A percentile compares a stretch with the other conserved stretches of the same genome.
Evolutionary conservation across 2,888 invertebrate genomes (phyloP).

Genomic region (Heliconius aoede): DNA sequence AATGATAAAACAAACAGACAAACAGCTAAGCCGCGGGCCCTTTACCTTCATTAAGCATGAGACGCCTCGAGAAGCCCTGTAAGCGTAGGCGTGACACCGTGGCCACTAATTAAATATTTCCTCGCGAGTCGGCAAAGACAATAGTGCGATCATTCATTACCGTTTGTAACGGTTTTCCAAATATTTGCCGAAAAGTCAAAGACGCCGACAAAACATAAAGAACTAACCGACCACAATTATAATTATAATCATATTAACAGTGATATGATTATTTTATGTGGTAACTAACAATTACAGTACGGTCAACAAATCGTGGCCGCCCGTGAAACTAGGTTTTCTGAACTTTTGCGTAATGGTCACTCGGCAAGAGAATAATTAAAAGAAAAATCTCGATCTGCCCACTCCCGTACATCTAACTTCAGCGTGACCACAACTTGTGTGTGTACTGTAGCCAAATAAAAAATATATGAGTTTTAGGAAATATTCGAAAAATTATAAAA

Average conservation of each 20-base stretch:
- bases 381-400: too few relatives aligned
- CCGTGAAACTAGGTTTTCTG: too few relatives aligned
- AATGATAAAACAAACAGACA: constrained; percentile 68
- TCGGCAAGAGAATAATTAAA: too few relatives aligned
- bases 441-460: too few relatives aligned
- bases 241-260: constrained; percentile 30
- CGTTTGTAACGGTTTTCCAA: constrained; percentile 78
- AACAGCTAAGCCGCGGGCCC: constrained; percentile 66
- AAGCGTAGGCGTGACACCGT: constrained; percentile 75
- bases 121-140: constrained; percentile 67
- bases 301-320: too few relatives aligned
- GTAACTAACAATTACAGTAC: not conserved
- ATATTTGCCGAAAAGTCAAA: constrained; percentile 77
- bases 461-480: not conserved
- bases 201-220: constrained; percentile 67
- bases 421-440: too few relatives aligned
- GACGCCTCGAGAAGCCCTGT: constrained; percentile 58
- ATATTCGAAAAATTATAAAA: not conserved
- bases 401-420: too few relatives aligned
- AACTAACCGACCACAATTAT: constrained; percentile 57
- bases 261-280: not conserved
- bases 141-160: constrained; percentile 75
- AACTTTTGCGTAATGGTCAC: too few relatives aligned
- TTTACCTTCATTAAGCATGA: constrained; percentile 65
- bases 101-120: constrained; percentile 82